A percentile compares a stretch with the other conserved stretches of the same genome.
Conservation (phyloP, 2,113 vertebrate genomes). For the Urocynchramus pylzowi region DNA sequence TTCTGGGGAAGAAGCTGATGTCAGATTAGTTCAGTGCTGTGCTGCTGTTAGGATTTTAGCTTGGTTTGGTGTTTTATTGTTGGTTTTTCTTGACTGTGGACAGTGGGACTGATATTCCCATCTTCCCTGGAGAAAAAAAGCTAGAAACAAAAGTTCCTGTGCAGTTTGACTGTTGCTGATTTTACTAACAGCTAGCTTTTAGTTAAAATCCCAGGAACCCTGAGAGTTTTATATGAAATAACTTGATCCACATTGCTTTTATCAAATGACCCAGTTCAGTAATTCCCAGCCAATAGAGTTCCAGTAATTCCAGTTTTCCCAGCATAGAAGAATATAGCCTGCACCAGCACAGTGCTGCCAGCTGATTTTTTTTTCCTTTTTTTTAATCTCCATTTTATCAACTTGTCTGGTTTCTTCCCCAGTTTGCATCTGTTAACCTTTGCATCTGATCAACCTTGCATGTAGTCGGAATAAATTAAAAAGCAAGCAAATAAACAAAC, state of each 20-base stretch:
- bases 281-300: background rate
- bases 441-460: conserved; percentile 6
- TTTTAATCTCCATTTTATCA: background rate
- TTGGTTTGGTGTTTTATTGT: background rate
- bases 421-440: conserved; percentile 31
- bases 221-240: background rate
- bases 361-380: background rate
- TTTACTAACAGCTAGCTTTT: background rate
- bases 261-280: conserved; percentile 13
- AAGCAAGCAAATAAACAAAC: background rate
- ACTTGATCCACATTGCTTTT: background rate
- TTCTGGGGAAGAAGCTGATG: conserved; percentile 61
- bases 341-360: background rate
- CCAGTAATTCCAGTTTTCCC: background rate
- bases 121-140: background rate
- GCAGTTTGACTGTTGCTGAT: background rate
- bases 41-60: conserved; percentile 12
- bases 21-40: conserved; percentile 55
- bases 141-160: background rate
- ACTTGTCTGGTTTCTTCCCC: conserved; percentile 16
- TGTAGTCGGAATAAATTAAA: conserved; percentile 40
- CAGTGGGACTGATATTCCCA: background rate
- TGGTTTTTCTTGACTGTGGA: background rate
- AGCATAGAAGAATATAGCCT: background rate
- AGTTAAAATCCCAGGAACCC: background rate